Evolutionary conservation across 2,797 vertebrate species (phyloP).

Genomic region (Enteromius radiatus): DNA sequence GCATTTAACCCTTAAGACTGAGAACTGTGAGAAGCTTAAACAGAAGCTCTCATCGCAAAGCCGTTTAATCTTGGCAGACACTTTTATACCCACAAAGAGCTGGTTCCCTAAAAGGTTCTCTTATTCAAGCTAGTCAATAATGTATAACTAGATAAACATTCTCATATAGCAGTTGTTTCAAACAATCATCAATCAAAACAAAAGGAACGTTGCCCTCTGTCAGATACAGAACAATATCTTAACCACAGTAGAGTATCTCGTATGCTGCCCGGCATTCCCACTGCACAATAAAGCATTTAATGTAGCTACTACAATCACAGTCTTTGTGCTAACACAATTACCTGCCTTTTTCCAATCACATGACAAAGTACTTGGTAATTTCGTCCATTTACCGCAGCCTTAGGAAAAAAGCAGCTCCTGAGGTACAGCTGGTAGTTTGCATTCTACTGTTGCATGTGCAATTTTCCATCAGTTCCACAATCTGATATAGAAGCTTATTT

Average conservation of each 20-base stretch:
- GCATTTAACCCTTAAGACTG: constrained; percentile 43
- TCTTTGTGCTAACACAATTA: constrained; percentile 27
- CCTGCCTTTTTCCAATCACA: constrained; percentile 20
- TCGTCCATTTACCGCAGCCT: constrained; percentile 2
- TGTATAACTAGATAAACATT: constrained; percentile 24
- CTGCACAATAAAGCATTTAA: constrained; percentile 5
- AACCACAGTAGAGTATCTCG: constrained; percentile 26
- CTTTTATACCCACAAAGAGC: constrained; percentile 1
- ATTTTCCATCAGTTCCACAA: not conserved
- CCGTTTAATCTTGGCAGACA: constrained; percentile 4
- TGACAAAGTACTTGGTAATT: constrained; percentile 25
- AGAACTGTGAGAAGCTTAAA: constrained; percentile 8
- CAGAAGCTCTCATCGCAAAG: not conserved
- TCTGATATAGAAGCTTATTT: not conserved
- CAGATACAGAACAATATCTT: constrained; percentile 18
- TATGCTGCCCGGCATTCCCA: not conserved
- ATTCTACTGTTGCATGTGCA: not conserved
- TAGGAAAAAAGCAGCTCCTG: not conserved
- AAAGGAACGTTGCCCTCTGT: constrained; percentile 4
- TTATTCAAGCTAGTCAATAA: constrained; percentile 16
- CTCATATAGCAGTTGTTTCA: constrained; percentile 31
- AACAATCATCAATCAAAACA: constrained; percentile 26
- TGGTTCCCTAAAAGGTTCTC: not conserved
- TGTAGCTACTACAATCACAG: constrained; percentile 1
- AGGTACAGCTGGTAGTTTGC: constrained; percentile 13